phyloP scores from a whole-genome alignment of 1,140 invertebrate genomes.

The Brachionus asplanchnoidis region DNA sequence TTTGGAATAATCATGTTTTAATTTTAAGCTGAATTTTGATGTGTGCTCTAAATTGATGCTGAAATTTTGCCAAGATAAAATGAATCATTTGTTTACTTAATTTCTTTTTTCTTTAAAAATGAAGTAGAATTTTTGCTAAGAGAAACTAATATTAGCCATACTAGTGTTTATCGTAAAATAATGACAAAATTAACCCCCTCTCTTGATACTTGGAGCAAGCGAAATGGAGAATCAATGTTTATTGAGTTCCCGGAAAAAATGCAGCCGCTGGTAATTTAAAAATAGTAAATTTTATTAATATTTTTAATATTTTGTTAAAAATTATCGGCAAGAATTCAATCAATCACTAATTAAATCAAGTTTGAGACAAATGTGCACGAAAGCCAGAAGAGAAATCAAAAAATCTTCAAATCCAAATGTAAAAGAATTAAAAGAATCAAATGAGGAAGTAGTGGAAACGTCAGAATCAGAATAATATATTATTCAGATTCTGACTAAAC shows the following conservation, averaged over 20 bases:
- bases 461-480: not conserved
- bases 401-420: not conserved
- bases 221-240: too few species aligned
- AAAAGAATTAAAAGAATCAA: not conserved
- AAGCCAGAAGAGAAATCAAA: not conserved
- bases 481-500: not conserved
- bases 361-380: not conserved
- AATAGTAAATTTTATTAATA: not conserved
- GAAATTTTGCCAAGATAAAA: not conserved
- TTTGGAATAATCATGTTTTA: not conserved
- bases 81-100: too few species aligned
- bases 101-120: too few species aligned
- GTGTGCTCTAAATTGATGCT: not conserved
- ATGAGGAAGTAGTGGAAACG: not conserved
- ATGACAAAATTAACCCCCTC: too few species aligned
- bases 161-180: too few species aligned
- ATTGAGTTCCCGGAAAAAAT: not conserved
- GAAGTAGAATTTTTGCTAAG: too few species aligned
- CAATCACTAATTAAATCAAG: not conserved
- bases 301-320: not conserved
- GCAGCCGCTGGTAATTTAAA: not conserved
- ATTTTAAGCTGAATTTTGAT: not conserved
- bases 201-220: too few species aligned
- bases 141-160: too few species aligned
- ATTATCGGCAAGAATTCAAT: not conserved